Evolutionary conservation across 2,888 invertebrate genomes (phyloP), one percentile per base, ranked within the genome.

Genomic region (Lamproptera curius): DNA sequence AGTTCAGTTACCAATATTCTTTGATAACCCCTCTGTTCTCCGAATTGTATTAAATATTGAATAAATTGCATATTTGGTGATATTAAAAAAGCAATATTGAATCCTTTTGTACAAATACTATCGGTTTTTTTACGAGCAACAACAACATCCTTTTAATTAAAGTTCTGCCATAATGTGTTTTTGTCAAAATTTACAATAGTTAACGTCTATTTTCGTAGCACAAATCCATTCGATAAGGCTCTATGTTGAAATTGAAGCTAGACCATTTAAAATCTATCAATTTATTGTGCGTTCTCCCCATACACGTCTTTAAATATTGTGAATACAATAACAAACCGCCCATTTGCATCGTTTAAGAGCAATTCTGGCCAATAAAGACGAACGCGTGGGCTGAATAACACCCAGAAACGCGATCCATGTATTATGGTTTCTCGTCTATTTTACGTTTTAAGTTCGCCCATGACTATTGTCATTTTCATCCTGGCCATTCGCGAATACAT

Each of bases 261-360:
- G n/a, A n/a, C n/a, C n/a, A n/a, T n/a, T n/a, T n/a, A n/a, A n/a
- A n/a, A n/a, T n/a, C n/a, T n/a, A n/a, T n/a, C n/a, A n/a, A n/a
- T n/a, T n/a, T n/a, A n/a, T n/a, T n/a, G n/a, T n/a, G n/a, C n/a
- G 65, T 61, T 60, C 65, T 61, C 67, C 67, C 70, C 68, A 68
- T 68, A 69, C 74, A 73, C 69, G 74, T 69, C 62, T 71, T 61
- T 53, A 71, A 57, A 69, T 68, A 70, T 72, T 78, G 76, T 85
- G 85, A 84, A 85, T 84, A 82, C 77, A 72, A 67, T 77, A 79
- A 80, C 76, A 76, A 76, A 76, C 73, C 77, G 67, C 77, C 82
- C 84, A 83, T 83, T 84, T 83, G 81, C 77, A 86, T 73, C 85
- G 78, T 86, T 86, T 87, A 87, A 78, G 76, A 67, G 76, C 83